Evolutionary conservation across 2,113 vertebrate species (phyloP).

Genomic region (Tragelaphus strepsiceros): DNA sequence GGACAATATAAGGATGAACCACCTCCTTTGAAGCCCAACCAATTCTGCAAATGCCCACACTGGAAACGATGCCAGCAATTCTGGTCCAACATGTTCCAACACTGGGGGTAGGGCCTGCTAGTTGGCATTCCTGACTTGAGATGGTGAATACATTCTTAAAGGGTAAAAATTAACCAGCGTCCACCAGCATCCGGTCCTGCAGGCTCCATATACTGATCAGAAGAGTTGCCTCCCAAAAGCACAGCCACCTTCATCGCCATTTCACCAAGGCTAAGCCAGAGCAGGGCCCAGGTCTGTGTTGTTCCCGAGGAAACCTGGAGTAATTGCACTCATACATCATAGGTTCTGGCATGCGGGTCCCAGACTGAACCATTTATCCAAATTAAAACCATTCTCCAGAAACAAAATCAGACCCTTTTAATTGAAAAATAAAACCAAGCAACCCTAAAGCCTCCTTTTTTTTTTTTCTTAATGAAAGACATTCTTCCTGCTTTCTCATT

Average conservation of each 20-base stretch:
- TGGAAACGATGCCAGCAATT: neutral
- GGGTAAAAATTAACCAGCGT: conserved; percentile 59
- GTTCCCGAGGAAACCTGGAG: neutral
- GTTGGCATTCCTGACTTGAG: conserved; percentile 6
- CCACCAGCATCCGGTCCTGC: neutral
- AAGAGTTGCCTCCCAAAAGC: neutral
- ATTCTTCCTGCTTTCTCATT: conserved; percentile 35
- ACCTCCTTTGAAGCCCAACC: neutral
- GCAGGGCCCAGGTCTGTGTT: neutral
- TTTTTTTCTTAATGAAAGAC: conserved; percentile 45
- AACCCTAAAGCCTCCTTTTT: neutral
- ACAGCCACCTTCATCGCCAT: neutral
- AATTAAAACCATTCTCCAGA: conserved; percentile 63
- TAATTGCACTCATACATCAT: conserved; percentile 4
- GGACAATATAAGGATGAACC: too few species aligned
- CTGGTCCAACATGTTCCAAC: neutral
- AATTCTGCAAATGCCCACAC: neutral
- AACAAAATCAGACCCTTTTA: conserved; percentile 61
- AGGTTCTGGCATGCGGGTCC: neutral
- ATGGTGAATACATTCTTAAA: neutral
- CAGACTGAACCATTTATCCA: conserved; percentile 55
- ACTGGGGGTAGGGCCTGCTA: neutral
- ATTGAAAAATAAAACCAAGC: conserved; percentile 66
- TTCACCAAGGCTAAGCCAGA: neutral
- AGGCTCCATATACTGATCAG: neutral